Evolutionary conservation across 2,113 vertebrate species (phyloP), one percentile per base, ranked within the genome.

Genomic region (Alces alces): DNA sequence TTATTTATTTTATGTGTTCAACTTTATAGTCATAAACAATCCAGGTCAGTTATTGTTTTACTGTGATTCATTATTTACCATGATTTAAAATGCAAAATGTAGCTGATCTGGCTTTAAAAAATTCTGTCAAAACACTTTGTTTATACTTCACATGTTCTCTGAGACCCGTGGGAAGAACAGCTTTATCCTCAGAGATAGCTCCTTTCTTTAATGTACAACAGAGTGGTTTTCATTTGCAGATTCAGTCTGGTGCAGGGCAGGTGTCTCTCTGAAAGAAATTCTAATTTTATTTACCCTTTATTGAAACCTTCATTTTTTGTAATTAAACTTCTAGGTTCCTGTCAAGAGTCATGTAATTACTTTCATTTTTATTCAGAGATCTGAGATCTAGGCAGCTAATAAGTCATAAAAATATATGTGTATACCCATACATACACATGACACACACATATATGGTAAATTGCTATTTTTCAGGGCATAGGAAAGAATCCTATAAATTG

Each of bases 341-440:
- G 96, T 98, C 90, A 98, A 97, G 92, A 93, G 14, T 98, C 98
- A 98, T 98, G 96, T 93, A 98, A 98, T 99, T 98, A 96, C 97
- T 83, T 95, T 78, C 84, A 79, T 89, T 98, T 98, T 98, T 54
- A 97, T 97, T 98, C 66, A 90, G 96, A 97, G 82, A 91, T 83
- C 96, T 93, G 91, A 55, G 52, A 98, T 97, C 54, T 97, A 98
- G 90, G 97, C 58, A 97, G 96, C 14, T 80, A 83, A 57, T 76
- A 94, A 90, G 84, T 96, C 36, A 60, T 8, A 78, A 30, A 80
- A 54, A 57, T 92, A 96, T 92, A 97, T 91, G 97, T 58, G 60
- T 70, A 98, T 2, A 97, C 98, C 98, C 98, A 96, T 97, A 94
- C 90, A 96, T 97, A 97, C 97, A 97, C 45, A 58, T 36, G 97